Percentiles rank a stretch among this genome's conserved stretches.
Evolutionary conservation across 2,888 invertebrate species (phyloP).

Genomic region (Coelinius sp.): DNA sequence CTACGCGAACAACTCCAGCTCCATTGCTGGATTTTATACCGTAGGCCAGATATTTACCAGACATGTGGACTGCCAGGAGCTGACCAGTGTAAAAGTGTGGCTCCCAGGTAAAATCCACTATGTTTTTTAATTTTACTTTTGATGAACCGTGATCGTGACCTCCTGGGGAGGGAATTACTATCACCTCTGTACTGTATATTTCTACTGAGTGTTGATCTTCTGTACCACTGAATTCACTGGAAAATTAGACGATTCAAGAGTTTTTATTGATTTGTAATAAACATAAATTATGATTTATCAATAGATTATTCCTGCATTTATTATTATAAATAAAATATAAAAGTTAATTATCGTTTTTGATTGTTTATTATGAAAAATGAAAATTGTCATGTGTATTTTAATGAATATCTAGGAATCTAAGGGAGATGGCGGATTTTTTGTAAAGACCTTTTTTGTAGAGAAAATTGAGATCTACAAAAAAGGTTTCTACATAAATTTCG

Average conservation of each 20-base stretch:
- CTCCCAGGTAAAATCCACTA: constrained; percentile 96
- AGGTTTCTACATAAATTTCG: no score
- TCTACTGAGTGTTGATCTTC: constrained; percentile 76
- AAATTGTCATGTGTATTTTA: no score
- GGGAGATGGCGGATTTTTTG: no score
- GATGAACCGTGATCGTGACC: constrained; percentile 87
- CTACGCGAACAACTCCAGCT: constrained; percentile 86
- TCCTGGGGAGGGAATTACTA: constrained; percentile 80
- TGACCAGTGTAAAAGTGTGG: constrained; percentile 89
- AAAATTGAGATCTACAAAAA: no score
- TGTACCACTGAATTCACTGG: constrained; percentile 75
- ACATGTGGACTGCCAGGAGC: constrained; percentile 88
- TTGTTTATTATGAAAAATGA: no score
- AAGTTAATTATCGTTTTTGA: no score
- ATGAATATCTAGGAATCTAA: no score
- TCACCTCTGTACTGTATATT: constrained; percentile 77
- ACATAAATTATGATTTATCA: no score
- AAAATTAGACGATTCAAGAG: constrained; percentile 40
- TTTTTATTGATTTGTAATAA: background rate
- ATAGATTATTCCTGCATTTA: no score
- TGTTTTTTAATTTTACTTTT: constrained; percentile 89
- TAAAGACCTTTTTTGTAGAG: no score
- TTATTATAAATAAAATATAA: no score
- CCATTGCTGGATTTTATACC: constrained; percentile 78
- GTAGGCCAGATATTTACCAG: constrained; percentile 90